phyloP scores from a whole-genome alignment of 2,888 invertebrate genomes.

The Pediacus dermestoides region DNA sequence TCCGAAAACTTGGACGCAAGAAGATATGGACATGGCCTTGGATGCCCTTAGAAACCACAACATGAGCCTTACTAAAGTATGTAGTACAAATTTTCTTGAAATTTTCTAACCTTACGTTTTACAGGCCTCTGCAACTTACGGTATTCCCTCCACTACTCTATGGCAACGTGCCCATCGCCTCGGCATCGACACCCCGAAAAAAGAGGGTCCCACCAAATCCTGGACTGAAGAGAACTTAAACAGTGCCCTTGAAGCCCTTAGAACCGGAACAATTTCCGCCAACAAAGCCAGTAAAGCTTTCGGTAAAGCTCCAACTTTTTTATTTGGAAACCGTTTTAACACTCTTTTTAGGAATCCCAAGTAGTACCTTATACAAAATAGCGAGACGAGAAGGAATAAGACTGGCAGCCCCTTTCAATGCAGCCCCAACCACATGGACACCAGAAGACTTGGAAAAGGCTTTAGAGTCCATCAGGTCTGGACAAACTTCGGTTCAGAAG shows the following conservation, averaged over 20 bases:
- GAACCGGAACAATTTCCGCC: constrained; percentile 82
- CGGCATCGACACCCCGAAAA: constrained; percentile 88
- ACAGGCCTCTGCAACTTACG: constrained; percentile 77
- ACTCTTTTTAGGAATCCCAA: constrained; percentile 67
- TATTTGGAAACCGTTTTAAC: constrained; percentile 6
- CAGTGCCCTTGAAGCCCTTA: constrained; percentile 75
- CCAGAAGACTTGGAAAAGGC: constrained; percentile 80
- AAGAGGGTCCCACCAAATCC: constrained; percentile 80
- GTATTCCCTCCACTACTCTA: constrained; percentile 85
- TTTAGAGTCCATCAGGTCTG: constrained; percentile 75
- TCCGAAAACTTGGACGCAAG: constrained; percentile 84
- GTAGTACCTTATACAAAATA: constrained; percentile 88
- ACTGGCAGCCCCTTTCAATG: constrained; percentile 85
- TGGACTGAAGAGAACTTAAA: constrained; percentile 85
- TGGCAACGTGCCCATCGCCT: constrained; percentile 88
- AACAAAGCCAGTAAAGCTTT: constrained; percentile 90
- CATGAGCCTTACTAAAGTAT: constrained; percentile 83
- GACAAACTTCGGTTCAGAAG: constrained; percentile 79
- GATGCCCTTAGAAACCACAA: constrained; percentile 81
- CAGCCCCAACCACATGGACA: constrained; percentile 84
- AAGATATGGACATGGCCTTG: constrained; percentile 84
- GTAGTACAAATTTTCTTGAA: no score
- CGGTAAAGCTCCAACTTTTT: constrained; percentile 48
- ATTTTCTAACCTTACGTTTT: constrained; percentile 19
- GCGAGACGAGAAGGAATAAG: constrained; percentile 86